Evolutionary conservation across 2,113 vertebrate genomes (phyloP), one percentile per base, ranked within the genome.

Genomic region (Chamaea fasciata): DNA sequence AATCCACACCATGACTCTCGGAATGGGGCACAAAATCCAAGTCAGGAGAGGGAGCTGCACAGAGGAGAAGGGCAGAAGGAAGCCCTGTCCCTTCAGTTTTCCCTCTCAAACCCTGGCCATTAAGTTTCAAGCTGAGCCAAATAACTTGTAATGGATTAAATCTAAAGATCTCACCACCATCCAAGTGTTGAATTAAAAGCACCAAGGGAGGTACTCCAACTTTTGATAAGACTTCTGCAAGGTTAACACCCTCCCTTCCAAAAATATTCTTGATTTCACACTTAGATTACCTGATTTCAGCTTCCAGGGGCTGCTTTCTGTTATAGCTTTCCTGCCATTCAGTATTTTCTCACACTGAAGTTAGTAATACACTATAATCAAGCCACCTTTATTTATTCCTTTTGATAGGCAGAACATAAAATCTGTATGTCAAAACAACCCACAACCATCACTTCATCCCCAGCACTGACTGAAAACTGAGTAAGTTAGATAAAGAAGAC

Each of bases 1-100:
- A 90, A 83, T 24, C 7, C n/a, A 62, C 0, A 0, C 27, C 2
- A 0, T 37, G 41, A 21, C 24, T 4, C 30, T 33, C 12, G 11
- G 56, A 28, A 28, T 19, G 13, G 20, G 35, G 56, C n/a, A 37
- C 17, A 75, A 82, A 84, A 63, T 2, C 19, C 3, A 44, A 19
- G 8, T 1, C 10, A 88, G n/a, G 30, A 80, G 53, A 47, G 6
- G 21, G 9, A 35, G 13, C 11, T 89, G 33, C 70, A 56, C 4
- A 2, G 10, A 39, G 11, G 20, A 41, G 18, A 52, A 71, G 71
- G 59, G 15, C 41, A 86, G 49, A 37, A 24, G 17, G 57, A 30
- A 70, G n/a, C 49, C 15, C 41, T 30, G 18, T 15, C 30, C 53
- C 28, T 24, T 11, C 59, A 35, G 24, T 3, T 57, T 44, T 19